A percentile compares a stretch with the other conserved stretches of the same genome.
phyloP scores from a whole-genome alignment of 37 sponge, comb jelly and placozoan species.

The Oopsacas minuta region DNA sequence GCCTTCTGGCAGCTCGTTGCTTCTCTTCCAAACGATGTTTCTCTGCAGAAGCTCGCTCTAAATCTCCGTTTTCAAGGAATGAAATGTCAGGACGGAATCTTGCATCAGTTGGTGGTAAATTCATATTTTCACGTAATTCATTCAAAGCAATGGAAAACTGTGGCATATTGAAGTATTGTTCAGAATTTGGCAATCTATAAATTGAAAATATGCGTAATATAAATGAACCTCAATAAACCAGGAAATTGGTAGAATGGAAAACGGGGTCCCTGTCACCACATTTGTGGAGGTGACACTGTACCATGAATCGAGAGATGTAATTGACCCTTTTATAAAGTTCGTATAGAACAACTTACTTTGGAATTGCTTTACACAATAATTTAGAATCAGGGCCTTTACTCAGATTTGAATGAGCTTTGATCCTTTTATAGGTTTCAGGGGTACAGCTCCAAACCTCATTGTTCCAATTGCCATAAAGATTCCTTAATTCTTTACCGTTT shows the following conservation, averaged over 20 bases:
- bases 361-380: neutral
- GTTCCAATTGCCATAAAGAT: neutral
- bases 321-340: too few relatives aligned
- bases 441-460: neutral
- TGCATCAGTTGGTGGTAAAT: slow-evolving; percentile 28
- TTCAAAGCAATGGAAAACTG: neutral
- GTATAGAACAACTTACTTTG: neutral
- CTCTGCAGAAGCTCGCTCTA: slow-evolving; percentile 32
- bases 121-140: neutral
- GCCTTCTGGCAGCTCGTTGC: slow-evolving; percentile 27
- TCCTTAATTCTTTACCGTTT: neutral
- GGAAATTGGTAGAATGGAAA: too few relatives aligned
- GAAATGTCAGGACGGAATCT: slow-evolving; percentile 31
- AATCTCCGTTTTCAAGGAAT: slow-evolving; percentile 31
- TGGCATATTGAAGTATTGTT: neutral
- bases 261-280: too few relatives aligned
- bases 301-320: too few relatives aligned
- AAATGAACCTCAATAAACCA: too few relatives aligned
- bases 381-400: neutral
- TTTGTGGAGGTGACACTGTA: too few relatives aligned
- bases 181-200: neutral
- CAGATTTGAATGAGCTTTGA: neutral
- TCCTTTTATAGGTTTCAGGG: neutral
- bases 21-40: slow-evolving; percentile 44
- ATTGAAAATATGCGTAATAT: too few relatives aligned